Conservation (phyloP, 2,797 vertebrate genomes). For the Lithobates sylvaticus region DNA sequence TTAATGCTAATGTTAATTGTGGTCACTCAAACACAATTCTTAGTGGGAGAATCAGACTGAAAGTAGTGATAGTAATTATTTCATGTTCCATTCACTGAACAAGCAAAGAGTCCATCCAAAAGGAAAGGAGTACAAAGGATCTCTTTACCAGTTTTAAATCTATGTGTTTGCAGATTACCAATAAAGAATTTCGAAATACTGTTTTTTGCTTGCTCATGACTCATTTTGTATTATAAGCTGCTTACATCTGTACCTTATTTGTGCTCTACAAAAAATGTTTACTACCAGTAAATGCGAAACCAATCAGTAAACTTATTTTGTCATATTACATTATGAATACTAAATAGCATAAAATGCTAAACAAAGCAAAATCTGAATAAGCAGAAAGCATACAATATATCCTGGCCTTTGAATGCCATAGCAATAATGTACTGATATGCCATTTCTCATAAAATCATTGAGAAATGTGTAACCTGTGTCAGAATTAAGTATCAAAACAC, state of each 20-base stretch:
- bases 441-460: conserved; percentile 4
- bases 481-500: conserved; percentile 1
- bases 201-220: neutral
- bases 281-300: neutral
- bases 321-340: conserved; percentile 1
- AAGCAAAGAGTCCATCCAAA: neutral
- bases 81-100: too few species aligned
- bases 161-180: neutral
- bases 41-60: too few species aligned
- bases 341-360: neutral
- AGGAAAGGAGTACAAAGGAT: neutral
- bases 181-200: neutral
- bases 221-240: neutral
- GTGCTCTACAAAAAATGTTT: neutral
- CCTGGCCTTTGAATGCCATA: neutral
- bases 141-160: neutral
- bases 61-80: too few species aligned
- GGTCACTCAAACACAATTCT: too few species aligned
- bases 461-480: neutral
- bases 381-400: neutral
- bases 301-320: neutral
- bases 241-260: conserved; percentile 17
- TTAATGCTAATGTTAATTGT: too few species aligned
- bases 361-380: neutral
- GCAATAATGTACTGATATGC: neutral